A percentile compares a stretch with the other conserved stretches of the same genome.
phyloP scores from a whole-genome alignment of 53 echinoderm and acorn worm genomes.

The Hippasteria phrygiana region DNA sequence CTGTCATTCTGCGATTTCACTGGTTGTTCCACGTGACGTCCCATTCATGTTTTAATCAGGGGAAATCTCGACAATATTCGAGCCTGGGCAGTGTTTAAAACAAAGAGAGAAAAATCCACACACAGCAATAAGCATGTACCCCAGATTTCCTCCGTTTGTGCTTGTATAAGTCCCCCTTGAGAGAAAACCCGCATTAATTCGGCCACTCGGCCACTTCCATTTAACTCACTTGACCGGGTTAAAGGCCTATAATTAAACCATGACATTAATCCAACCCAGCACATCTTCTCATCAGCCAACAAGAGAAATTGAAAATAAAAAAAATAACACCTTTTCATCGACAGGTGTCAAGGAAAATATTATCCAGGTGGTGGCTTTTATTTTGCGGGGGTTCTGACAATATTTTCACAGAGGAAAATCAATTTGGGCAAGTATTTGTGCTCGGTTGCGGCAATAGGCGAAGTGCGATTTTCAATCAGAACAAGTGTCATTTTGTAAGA shows the following conservation, averaged over 20 bases:
- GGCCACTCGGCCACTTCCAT: conserved; percentile 55
- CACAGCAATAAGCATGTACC: background rate
- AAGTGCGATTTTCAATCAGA: conserved; percentile 34
- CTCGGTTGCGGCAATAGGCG: background rate
- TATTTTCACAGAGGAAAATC: conserved; percentile 28
- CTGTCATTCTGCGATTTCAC: no score
- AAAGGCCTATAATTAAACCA: conserved; percentile 53
- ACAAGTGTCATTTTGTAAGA: conserved; percentile 12
- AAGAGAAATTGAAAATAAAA: background rate
- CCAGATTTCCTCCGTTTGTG: conserved; percentile 39
- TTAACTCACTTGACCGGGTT: conserved; percentile 63
- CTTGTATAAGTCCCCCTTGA: conserved; percentile 43
- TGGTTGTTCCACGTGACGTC: no score
- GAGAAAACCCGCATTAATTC: conserved; percentile 36
- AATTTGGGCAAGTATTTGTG: conserved; percentile 1
- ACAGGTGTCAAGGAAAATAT: conserved; percentile 50
- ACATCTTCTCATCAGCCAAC: background rate
- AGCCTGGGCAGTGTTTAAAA: no score
- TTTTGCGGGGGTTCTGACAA: background rate
- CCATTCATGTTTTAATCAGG: background rate
- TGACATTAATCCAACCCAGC: background rate
- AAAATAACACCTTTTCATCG: conserved; percentile 1
- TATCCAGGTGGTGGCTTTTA: conserved; percentile 1
- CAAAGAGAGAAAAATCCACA: no score
- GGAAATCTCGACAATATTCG: background rate